phyloP scores from a whole-genome alignment of 2,888 invertebrate genomes.

The Troides aeacus region DNA sequence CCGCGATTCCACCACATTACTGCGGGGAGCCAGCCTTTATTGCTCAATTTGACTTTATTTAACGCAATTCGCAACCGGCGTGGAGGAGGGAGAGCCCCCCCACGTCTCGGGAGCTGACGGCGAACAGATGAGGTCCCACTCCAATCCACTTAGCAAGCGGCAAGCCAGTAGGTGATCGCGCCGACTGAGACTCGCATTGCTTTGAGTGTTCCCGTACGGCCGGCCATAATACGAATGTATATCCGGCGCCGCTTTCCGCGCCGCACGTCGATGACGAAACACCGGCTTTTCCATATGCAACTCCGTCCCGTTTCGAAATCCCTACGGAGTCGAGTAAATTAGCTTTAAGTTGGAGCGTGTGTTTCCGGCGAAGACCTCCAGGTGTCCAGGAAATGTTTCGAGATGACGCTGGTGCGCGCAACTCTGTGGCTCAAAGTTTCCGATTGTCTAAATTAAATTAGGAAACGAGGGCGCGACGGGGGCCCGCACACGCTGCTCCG shows the following conservation, averaged over 20 bases:
- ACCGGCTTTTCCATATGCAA: slow-evolving; percentile 30
- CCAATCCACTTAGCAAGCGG: slow-evolving; percentile 76
- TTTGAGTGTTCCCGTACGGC: slow-evolving; percentile 49
- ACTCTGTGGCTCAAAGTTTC: slow-evolving; percentile 43
- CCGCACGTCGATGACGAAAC: slow-evolving; percentile 34
- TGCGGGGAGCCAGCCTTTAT: slow-evolving; percentile 74
- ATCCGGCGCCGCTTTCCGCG: slow-evolving; percentile 32
- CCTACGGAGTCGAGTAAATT: slow-evolving; percentile 1
- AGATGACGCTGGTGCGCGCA: slow-evolving; percentile 51
- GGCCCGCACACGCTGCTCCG: background rate
- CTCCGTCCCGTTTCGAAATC: background rate
- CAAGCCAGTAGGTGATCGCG: slow-evolving; percentile 68
- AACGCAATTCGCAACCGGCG: slow-evolving; percentile 65
- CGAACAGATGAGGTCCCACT: slow-evolving; percentile 77
- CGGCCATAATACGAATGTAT: slow-evolving; percentile 41
- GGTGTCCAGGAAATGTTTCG: slow-evolving; percentile 37
- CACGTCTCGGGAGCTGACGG: slow-evolving; percentile 59
- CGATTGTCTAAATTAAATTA: slow-evolving; percentile 63
- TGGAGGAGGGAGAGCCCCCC: slow-evolving; percentile 37
- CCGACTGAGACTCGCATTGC: slow-evolving; percentile 49
- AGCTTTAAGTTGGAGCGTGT: slow-evolving; percentile 40
- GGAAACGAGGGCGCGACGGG: slow-evolving; percentile 35
- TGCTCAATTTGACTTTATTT: slow-evolving; percentile 81
- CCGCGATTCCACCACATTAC: slow-evolving; percentile 73
- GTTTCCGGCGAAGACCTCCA: slow-evolving; percentile 44